Conservation (phyloP, 2,113 vertebrate genomes). For the Trogon melanurus region DNA sequence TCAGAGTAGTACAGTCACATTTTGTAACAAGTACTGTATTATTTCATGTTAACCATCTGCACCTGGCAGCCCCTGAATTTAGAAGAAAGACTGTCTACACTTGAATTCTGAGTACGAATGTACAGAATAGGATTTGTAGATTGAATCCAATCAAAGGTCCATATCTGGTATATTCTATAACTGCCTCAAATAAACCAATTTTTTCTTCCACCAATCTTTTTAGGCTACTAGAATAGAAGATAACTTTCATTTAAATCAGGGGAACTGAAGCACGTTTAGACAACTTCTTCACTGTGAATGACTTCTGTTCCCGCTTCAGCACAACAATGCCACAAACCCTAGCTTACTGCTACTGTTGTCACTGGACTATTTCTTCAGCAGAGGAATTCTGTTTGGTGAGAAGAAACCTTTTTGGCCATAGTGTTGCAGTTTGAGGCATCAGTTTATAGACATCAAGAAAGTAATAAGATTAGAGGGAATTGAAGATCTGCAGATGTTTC, state of each 20-base stretch:
- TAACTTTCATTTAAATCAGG: not conserved
- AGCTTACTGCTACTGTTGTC: not conserved
- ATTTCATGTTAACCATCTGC: not conserved
- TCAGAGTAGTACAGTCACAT: not conserved
- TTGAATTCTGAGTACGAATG: not conserved
- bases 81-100: not conserved
- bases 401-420: not conserved
- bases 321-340: not conserved
- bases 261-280: not conserved
- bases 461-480: not conserved
- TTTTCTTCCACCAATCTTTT: not conserved
- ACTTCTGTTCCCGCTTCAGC: not conserved
- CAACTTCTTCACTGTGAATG: not conserved
- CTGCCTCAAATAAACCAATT: not conserved
- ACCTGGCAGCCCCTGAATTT: not conserved
- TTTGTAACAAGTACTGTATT: not conserved
- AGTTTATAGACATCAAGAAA: not conserved
- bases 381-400: not conserved
- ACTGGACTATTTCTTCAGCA: not conserved
- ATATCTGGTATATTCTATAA: not conserved
- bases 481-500: slow-evolving; percentile 36
- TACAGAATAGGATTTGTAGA: not conserved
- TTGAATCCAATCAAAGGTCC: not conserved
- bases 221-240: not conserved
- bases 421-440: not conserved